Evolutionary conservation across 1,140 invertebrate species (phyloP).

Genomic region (Anastrepha obliqua): DNA sequence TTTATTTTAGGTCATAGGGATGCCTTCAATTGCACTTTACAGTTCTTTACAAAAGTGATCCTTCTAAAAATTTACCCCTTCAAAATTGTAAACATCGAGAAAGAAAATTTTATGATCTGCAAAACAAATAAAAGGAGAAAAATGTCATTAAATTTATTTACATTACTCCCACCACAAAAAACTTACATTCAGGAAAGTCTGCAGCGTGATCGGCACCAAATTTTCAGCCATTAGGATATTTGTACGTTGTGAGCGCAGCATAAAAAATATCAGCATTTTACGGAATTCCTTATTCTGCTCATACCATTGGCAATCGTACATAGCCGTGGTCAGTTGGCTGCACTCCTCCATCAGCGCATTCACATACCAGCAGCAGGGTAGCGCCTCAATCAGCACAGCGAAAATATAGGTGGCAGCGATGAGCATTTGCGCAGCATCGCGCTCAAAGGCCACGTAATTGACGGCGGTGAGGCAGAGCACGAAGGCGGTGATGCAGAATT

Average conservation of each 20-base stretch:
- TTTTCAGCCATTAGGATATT: slow-evolving; percentile 53
- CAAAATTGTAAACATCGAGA: slow-evolving; percentile 55
- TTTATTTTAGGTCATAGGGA: background rate
- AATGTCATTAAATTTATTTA: background rate
- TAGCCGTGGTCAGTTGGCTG: slow-evolving; percentile 51
- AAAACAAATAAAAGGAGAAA: slow-evolving; percentile 10
- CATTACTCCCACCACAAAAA: background rate
- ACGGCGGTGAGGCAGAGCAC: slow-evolving; percentile 54
- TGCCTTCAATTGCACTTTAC: background rate
- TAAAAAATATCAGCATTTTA: slow-evolving; percentile 57
- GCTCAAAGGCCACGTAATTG: slow-evolving; percentile 53
- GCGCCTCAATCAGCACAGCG: slow-evolving; percentile 44
- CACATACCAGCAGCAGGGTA: slow-evolving; percentile 57
- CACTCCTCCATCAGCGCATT: slow-evolving; percentile 53
- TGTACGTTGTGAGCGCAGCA: slow-evolving; percentile 56
- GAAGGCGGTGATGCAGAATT: slow-evolving; percentile 56
- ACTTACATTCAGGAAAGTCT: slow-evolving; percentile 55
- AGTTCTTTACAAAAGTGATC: background rate
- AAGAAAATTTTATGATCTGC: slow-evolving; percentile 56
- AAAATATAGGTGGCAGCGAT: slow-evolving; percentile 45
- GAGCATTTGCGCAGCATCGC: slow-evolving; percentile 45
- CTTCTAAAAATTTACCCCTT: background rate
- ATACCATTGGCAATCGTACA: slow-evolving; percentile 57
- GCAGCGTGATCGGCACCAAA: slow-evolving; percentile 57
- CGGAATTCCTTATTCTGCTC: slow-evolving; percentile 56